Percentiles rank a stretch among this genome's conserved stretches.
These are phyloP conservation scores for Steromphala cineraria DNA, from an alignment of 2,888 invertebrate species.

Conservation along the genomic window DNA sequence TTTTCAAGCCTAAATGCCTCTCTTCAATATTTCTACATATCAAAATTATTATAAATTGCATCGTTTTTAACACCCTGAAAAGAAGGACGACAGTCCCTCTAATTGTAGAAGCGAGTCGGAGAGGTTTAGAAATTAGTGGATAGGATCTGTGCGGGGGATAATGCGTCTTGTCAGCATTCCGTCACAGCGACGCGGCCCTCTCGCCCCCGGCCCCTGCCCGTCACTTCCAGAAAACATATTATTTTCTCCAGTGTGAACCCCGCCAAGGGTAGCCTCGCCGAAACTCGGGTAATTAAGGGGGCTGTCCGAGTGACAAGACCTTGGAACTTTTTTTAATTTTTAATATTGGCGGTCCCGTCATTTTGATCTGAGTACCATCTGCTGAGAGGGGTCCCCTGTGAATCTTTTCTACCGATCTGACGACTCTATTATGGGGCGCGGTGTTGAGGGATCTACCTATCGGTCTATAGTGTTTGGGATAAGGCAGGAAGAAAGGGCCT, in stretches of 20 bases:
- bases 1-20: constrained; percentile 21
- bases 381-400: background rate
- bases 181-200: constrained; percentile 19
- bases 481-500: background rate
- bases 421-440: too few species aligned
- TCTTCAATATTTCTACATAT: constrained; percentile 30
- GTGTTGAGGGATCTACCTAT: too few species aligned
- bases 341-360: constrained; percentile 10
- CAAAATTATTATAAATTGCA: constrained; percentile 34
- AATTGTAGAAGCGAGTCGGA: constrained; percentile 26
- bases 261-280: constrained; percentile 4
- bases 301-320: constrained; percentile 25
- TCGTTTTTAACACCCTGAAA: constrained; percentile 24
- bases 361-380: background rate
- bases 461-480: background rate
- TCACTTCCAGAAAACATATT: constrained; percentile 37
- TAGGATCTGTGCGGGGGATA: constrained; percentile 21
- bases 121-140: constrained; percentile 30
- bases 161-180: constrained; percentile 29
- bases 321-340: constrained; percentile 14
- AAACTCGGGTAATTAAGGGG: constrained; percentile 42
- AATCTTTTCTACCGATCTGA: background rate
- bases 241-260: constrained; percentile 35
- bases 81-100: background rate
- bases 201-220: constrained; percentile 3